Conservation (phyloP, 2,797 vertebrate species). For the Sphenopsis melanotis region DNA sequence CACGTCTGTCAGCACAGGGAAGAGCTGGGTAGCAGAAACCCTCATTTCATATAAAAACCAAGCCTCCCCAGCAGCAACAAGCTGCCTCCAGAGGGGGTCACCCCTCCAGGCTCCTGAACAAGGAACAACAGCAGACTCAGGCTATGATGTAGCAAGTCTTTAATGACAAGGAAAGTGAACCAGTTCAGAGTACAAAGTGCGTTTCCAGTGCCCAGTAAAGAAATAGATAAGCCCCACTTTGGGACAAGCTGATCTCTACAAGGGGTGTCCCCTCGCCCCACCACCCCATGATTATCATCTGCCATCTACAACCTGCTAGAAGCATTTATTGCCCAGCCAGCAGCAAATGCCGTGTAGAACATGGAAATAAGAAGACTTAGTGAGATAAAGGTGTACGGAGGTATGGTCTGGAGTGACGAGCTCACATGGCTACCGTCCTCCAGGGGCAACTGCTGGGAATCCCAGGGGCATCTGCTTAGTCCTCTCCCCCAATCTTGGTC, state of each 20-base stretch:
- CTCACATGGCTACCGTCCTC: background rate
- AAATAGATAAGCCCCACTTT: background rate
- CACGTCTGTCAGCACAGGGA: background rate
- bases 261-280: background rate
- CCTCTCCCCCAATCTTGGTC: background rate
- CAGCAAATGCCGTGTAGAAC: background rate
- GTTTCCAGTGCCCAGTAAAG: background rate
- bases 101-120: background rate
- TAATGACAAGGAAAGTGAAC: conserved; percentile 29
- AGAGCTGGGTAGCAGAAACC: background rate
- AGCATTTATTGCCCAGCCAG: background rate
- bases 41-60: background rate
- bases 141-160: conserved; percentile 26
- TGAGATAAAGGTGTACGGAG: background rate
- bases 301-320: background rate
- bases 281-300: background rate
- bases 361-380: background rate
- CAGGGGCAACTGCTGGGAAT: background rate
- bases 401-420: background rate
- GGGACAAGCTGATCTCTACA: background rate
- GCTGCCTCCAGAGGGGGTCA: background rate
- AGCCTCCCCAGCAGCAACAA: background rate
- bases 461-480: background rate
- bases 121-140: background rate
- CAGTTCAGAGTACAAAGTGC: background rate